These are phyloP conservation scores for Hydrophis major DNA, from an alignment of 2,797 vertebrate genomes.

Conservation along the genomic window DNA sequence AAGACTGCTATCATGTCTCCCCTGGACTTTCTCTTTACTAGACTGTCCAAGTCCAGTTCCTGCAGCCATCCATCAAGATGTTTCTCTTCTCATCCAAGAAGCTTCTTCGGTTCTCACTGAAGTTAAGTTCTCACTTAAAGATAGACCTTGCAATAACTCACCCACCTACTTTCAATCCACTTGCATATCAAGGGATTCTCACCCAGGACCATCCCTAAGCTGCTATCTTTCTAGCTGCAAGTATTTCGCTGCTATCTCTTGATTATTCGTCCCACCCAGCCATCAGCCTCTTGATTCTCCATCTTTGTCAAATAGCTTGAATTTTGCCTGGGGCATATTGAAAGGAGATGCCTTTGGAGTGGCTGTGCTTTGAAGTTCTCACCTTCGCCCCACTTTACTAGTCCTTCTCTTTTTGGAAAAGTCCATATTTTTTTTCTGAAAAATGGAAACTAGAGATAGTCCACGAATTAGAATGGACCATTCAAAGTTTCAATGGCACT, in stretches of 20 bases:
- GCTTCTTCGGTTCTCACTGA: too few relatives aligned
- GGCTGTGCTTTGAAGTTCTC: background rate
- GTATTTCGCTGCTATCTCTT: too few relatives aligned
- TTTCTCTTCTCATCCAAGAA: too few relatives aligned
- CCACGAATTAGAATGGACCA: background rate
- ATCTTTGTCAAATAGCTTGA: background rate
- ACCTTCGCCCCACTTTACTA: background rate
- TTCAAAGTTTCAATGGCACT: too few relatives aligned
- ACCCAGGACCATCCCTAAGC: too few relatives aligned
- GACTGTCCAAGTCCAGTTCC: too few relatives aligned
- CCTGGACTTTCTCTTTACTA: too few relatives aligned
- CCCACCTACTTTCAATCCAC: background rate
- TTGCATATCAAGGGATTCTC: background rate
- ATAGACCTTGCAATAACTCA: too few relatives aligned
- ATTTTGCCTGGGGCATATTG: background rate
- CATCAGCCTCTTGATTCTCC: too few relatives aligned
- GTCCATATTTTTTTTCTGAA: background rate
- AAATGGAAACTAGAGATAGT: background rate
- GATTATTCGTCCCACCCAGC: background rate
- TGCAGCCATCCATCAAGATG: too few relatives aligned
- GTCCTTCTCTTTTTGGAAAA: background rate
- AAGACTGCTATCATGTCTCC: too few relatives aligned
- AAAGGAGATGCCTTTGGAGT: background rate
- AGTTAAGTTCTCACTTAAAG: too few relatives aligned
- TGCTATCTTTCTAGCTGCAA: background rate